Percentiles rank a stretch among this genome's conserved stretches.
Evolutionary conservation across 2,888 invertebrate genomes (phyloP).

Genomic region (Opisthograptis luteolata): DNA sequence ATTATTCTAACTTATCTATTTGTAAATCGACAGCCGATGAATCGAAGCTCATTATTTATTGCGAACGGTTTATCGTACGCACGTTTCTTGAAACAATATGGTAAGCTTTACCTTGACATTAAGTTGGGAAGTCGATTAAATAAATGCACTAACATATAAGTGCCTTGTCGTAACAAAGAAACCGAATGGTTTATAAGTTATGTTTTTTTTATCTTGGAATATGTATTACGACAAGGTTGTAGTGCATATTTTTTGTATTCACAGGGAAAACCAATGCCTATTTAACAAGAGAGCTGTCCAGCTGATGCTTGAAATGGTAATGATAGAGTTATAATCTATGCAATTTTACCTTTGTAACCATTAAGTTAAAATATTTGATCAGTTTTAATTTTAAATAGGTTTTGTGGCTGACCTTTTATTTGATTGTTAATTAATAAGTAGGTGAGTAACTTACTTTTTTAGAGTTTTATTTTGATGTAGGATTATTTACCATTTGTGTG

Average conservation of each 20-base stretch:
- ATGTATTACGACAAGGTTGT: background rate
- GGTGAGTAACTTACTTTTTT: too few relatives aligned
- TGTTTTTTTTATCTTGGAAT: background rate
- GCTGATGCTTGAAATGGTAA: background rate
- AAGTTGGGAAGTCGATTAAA: slow-evolving; percentile 20
- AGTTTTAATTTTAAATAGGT: too few relatives aligned
- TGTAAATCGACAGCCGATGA: slow-evolving; percentile 27
- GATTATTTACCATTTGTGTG: too few relatives aligned
- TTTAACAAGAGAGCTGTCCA: background rate
- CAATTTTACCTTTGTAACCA: too few relatives aligned
- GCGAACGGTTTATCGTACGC: slow-evolving; percentile 14
- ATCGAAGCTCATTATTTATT: slow-evolving; percentile 28
- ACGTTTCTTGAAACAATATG: slow-evolving; percentile 49
- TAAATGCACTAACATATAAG: background rate
- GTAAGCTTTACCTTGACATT: slow-evolving; percentile 53
- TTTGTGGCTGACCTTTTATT: too few relatives aligned
- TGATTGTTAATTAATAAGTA: too few relatives aligned
- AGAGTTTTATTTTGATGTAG: too few relatives aligned
- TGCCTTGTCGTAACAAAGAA: background rate
- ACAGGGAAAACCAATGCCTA: background rate
- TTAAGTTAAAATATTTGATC: too few relatives aligned
- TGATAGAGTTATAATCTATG: too few relatives aligned
- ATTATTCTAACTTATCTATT: slow-evolving; percentile 14
- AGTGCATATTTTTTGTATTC: background rate
- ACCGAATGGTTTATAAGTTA: background rate